Base-by-base conservation (phyloP, 2,888 invertebrate species). In the Anaspis maculata region DNA sequence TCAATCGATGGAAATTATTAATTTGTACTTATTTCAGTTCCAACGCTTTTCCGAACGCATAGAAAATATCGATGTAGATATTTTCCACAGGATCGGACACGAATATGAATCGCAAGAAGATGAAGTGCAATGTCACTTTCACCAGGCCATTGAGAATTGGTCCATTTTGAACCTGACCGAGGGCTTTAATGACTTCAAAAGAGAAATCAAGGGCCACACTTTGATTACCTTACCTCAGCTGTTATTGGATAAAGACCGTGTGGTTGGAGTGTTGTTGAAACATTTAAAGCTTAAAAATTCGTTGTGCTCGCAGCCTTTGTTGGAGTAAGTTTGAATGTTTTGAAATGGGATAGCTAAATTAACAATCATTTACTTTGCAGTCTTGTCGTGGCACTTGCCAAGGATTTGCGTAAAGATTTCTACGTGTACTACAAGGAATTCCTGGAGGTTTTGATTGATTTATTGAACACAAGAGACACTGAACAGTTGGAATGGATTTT, bases 401-500 rank as follows among this genome's bases (percentile, higher is more conserved):
- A 84, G 59, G 96, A 96, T 64, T 68, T 96, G 12, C 79, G 87
- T 44, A 78, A 80, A 52, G 91, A 95, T 37, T 94, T 95, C 60
- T 90, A 91, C 59, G 72, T 75, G n/a, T 76, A 87, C 51, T 95
- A 92, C 55, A 76, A 80, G 27, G 71, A 73, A 19, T 80, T 92
- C 52, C 69, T 94, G 9, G 72, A 78, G 37, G 70, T 79, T 12
- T 69, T 94, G 10, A 78, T 89, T 16, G 73, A 74, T 42, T 69
- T 83, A 31, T 68, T 84, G 6, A 74, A 78, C 42, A 81, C 79
- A 1, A 83, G 86, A 63, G 80, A 92, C 62, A 74, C 83, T 0
- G 90, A 94, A 30, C 76, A 83, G 42, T 62, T 96, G 23, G 94
- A 96, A 65, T 83, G 86, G 76, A 77, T 83, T 0, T 81, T 96